Percentiles rank a stretch among this genome's conserved stretches.
phyloP scores from a whole-genome alignment of 1,140 invertebrate species.

The Drosophila aff. region DNA sequence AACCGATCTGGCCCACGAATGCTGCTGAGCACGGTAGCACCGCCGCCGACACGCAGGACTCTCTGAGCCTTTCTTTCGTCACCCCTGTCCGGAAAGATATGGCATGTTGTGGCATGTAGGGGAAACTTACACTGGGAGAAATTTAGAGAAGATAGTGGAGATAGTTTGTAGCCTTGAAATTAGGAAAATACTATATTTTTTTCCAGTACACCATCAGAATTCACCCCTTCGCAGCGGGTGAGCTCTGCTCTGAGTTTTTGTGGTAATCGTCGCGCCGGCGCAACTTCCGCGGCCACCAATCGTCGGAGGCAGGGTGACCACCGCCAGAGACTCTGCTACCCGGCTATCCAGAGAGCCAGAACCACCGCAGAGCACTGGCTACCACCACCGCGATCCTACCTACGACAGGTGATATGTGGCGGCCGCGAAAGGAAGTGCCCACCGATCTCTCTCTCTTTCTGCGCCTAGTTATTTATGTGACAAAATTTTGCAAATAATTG shows the following conservation, averaged over 20 bases:
- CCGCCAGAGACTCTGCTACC: conserved; percentile 10
- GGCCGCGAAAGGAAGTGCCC: conserved; percentile 40
- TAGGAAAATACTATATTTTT: not conserved
- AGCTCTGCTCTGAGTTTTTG: conserved; percentile 21
- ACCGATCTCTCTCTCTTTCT: not conserved
- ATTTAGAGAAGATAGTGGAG: not conserved
- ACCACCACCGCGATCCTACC: conserved; percentile 17
- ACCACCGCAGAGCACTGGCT: conserved; percentile 21
- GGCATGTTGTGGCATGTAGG: not conserved
- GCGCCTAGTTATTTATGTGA: conserved; percentile 85
- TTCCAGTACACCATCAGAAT: conserved; percentile 1
- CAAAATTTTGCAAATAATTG: conserved; percentile 85
- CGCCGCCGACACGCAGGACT: conserved; percentile 55
- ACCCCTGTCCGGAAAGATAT: conserved; percentile 47
- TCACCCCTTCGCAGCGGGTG: conserved; percentile 54
- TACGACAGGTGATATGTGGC: conserved; percentile 70
- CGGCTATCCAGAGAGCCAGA: conserved; percentile 3
- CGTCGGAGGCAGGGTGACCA: conserved; percentile 15
- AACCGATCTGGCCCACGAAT: conserved; percentile 39
- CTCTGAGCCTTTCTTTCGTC: conserved; percentile 56
- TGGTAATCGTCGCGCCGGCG: conserved; percentile 72
- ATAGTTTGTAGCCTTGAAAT: not conserved
- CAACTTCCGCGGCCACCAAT: conserved; percentile 46
- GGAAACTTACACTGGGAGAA: conserved; percentile 1
- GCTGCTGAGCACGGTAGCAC: conserved; percentile 55